Evolutionary conservation across 2,113 vertebrate genomes (phyloP).

Genomic region (Centrocercus urophasianus): DNA sequence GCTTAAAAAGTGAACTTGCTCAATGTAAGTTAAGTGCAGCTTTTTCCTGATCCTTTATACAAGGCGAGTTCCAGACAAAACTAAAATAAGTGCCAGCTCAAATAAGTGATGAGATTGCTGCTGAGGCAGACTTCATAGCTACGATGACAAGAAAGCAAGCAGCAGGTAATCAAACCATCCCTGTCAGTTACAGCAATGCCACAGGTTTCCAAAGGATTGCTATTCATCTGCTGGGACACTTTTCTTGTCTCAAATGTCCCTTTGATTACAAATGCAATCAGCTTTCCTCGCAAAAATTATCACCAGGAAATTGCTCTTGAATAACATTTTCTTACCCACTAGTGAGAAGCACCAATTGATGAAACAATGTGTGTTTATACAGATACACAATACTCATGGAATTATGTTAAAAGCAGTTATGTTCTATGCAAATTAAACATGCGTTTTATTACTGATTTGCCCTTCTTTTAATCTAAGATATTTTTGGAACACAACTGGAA

Average conservation of each 20-base stretch:
- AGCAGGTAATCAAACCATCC: background rate
- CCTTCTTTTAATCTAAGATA: background rate
- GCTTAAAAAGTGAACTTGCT: background rate
- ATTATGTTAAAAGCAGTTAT: background rate
- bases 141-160: background rate
- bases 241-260: background rate
- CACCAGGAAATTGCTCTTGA: background rate
- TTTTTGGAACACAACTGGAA: background rate
- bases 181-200: background rate
- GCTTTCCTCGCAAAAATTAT: background rate
- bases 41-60: background rate
- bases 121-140: background rate
- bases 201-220: background rate
- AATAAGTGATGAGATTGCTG: background rate
- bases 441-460: background rate
- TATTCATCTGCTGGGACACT: background rate
- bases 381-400: rapidly evolving
- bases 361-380: background rate
- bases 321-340: background rate
- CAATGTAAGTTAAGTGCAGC: background rate
- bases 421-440: background rate
- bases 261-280: background rate
- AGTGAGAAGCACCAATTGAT: background rate
- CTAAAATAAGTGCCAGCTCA: background rate
- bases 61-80: background rate